These are phyloP conservation scores for Fundulus diaphanus DNA, from an alignment of 2,797 vertebrate species.

Conservation along the genomic window DNA sequence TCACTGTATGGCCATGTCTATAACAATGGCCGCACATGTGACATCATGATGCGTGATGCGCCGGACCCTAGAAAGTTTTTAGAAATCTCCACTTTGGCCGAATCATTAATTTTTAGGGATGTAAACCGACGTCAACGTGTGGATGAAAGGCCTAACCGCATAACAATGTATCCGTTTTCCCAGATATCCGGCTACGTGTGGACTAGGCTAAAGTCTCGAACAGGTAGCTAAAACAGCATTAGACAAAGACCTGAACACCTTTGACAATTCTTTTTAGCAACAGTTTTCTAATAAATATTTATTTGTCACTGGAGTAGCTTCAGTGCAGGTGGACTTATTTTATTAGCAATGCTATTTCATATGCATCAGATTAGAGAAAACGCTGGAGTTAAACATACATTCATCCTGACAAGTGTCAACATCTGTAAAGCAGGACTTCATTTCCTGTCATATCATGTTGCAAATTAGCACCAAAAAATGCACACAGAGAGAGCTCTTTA, in stretches of 20 bases:
- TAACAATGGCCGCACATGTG: too few species aligned
- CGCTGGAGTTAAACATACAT: background rate
- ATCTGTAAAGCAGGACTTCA: background rate
- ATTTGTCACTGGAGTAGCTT: background rate
- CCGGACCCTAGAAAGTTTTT: too few species aligned
- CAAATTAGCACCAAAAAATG: background rate
- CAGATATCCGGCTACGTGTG: too few species aligned
- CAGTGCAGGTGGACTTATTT: background rate
- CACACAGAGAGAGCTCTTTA: background rate
- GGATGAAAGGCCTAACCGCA: too few species aligned
- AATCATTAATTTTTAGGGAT: too few species aligned
- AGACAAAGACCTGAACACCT: background rate
- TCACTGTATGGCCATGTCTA: too few species aligned
- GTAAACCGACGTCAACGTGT: too few species aligned
- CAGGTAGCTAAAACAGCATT: background rate
- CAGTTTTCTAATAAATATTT: background rate
- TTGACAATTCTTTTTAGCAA: background rate
- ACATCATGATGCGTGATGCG: too few species aligned
- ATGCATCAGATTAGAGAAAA: background rate
- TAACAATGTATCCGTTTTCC: too few species aligned
- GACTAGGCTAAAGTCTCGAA: background rate
- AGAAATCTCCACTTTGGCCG: too few species aligned
- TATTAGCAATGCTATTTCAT: background rate
- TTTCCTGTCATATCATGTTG: background rate
- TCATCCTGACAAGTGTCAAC: slow-evolving; percentile 4